Conservation (phyloP, 2,113 vertebrate genomes). For the Halcyon malimbica region DNA sequence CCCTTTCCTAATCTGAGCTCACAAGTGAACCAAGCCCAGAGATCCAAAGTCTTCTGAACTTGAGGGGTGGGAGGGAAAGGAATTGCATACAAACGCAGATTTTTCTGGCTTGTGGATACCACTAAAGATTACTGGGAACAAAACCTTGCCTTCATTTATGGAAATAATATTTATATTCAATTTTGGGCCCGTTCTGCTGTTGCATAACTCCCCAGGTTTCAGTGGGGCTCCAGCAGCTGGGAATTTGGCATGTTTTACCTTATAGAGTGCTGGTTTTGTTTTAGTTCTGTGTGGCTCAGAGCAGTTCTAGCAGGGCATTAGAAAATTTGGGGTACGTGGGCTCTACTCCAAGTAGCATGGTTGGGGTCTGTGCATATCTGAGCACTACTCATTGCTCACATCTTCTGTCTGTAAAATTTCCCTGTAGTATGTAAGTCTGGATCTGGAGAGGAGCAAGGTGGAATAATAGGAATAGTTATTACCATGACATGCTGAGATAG, state of each 20-base stretch:
- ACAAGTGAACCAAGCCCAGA: not conserved
- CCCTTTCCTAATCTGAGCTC: not conserved
- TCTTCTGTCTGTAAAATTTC: not conserved
- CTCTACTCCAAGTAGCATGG: not conserved
- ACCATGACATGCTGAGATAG: not conserved
- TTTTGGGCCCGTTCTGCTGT: not conserved
- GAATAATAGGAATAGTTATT: not conserved
- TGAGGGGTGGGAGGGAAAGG: not conserved
- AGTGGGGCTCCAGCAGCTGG: not conserved
- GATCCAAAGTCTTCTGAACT: not conserved
- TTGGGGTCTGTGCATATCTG: fast-evolving
- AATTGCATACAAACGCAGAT: not conserved
- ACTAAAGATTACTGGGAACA: not conserved
- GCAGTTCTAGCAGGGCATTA: not conserved
- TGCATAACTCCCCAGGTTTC: not conserved
- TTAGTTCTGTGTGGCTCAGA: not conserved
- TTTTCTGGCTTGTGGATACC: not conserved
- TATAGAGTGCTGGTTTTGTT: not conserved
- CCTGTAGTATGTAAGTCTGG: not conserved
- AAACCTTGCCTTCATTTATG: not conserved
- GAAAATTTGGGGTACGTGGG: not conserved
- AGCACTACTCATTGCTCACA: not conserved
- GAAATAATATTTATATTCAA: not conserved
- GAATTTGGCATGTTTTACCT: not conserved
- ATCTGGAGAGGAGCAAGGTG: not conserved